These are phyloP conservation scores for Lomographa bimaculata DNA, from an alignment of 2,888 invertebrate species.

Conservation along the genomic window DNA sequence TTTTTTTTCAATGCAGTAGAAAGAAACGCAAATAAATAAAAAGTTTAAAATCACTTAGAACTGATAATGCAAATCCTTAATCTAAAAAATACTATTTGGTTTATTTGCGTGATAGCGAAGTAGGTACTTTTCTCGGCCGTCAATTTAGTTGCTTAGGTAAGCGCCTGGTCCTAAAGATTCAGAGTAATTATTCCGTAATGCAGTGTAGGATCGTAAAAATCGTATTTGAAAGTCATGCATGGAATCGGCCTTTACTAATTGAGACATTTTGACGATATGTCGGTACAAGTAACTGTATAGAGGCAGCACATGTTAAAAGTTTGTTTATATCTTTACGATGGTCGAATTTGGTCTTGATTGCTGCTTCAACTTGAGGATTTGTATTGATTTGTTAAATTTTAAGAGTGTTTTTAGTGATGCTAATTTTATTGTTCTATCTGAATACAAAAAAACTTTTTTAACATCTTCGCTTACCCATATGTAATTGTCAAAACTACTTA, in stretches of 20 bases:
- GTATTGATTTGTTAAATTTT: slow-evolving; percentile 15
- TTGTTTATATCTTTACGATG: slow-evolving; percentile 10
- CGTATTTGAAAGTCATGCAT: slow-evolving; percentile 45
- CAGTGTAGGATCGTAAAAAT: slow-evolving; percentile 48
- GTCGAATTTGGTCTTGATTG: slow-evolving; percentile 8
- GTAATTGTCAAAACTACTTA: no score
- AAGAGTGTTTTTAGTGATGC: no score
- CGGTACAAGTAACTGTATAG: slow-evolving; percentile 22
- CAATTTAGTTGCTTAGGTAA: slow-evolving; percentile 9
- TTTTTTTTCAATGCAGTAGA: no score
- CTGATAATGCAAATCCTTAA: no score
- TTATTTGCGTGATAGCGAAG: no score
- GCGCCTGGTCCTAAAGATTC: slow-evolving; percentile 26
- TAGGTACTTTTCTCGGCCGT: no score
- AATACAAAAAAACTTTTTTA: no score
- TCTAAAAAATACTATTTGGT: no score
- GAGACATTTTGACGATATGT: slow-evolving; percentile 48
- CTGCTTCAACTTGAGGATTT: slow-evolving; percentile 5
- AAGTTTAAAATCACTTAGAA: no score
- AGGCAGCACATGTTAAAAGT: slow-evolving; percentile 12
- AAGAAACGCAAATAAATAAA: no score
- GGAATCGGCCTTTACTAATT: slow-evolving; percentile 49
- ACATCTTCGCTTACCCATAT: no score
- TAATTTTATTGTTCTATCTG: no score
- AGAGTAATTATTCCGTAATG: slow-evolving; percentile 39